phyloP scores from a whole-genome alignment of 2,113 vertebrate genomes.

The Notechis scutatus region DNA sequence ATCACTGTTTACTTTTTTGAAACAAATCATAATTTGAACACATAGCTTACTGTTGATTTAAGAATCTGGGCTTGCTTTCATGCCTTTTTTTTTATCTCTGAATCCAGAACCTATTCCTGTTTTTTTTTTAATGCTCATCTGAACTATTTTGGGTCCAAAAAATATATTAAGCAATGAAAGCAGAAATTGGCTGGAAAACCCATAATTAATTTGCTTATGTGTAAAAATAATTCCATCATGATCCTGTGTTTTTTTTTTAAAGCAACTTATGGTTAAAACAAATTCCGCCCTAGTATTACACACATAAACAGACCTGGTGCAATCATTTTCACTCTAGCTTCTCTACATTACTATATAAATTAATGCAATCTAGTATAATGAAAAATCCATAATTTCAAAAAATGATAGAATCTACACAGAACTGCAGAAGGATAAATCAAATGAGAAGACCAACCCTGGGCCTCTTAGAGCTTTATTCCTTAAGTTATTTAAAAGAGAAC shows the following conservation, averaged over 20 bases:
- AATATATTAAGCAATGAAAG: background rate
- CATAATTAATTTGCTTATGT: background rate
- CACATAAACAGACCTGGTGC: background rate
- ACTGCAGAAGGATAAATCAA: background rate
- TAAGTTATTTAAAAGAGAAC: background rate
- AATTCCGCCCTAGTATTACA: background rate
- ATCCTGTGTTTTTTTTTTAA: background rate
- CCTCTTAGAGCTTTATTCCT: background rate
- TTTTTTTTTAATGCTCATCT: background rate
- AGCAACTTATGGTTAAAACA: background rate
- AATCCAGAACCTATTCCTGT: background rate
- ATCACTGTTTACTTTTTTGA: background rate
- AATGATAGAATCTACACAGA: background rate
- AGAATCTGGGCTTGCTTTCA: background rate
- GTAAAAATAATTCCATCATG: background rate
- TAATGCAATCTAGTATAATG: background rate
- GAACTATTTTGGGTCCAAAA: background rate
- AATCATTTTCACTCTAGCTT: background rate
- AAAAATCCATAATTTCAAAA: background rate
- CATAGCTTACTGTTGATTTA: background rate
- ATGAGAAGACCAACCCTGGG: background rate
- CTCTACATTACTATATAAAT: background rate
- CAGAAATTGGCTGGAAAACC: background rate
- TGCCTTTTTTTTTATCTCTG: background rate
- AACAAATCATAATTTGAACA: background rate